Base-by-base conservation (phyloP, 35 echinoderm and acorn worm genomes). In the Heliocidaris erythrogramma region DNA sequence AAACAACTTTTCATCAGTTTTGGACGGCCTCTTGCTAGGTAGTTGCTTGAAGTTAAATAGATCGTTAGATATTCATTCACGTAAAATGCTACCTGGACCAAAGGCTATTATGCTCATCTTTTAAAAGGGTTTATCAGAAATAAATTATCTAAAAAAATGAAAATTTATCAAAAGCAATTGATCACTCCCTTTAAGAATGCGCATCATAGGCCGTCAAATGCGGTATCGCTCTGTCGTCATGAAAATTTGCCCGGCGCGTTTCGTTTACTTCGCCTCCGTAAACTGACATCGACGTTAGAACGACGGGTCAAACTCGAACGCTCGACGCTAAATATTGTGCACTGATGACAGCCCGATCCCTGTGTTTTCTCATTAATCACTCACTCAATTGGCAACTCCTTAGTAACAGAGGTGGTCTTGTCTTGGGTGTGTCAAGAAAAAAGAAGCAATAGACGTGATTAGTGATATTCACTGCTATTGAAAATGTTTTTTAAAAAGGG, bases 361-460 rank as follows among this genome's bases (percentile, higher is more conserved):
- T 78, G 65, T 78, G 65, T 78, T 78, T 78, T 78, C 65, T n/a
- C 65, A 78, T 78, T 78, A 78, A 78, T 78, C 65, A n/a, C 65
- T 78, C 65, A 27, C 65, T 78, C 65, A 78, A 78, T 78, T 78
- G 65, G 65, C 65, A 78, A 78, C 65, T 78, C 18, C 21, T 78
- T n/a, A 27, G 65, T 18, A 78, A 7, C 65, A 78, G 65, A 78
- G 65, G 65, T 78, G 65, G 65, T 78, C 65, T 24, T 78, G 65
- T 7, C 65, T 21, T 27, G 65, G 65, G 65, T 78, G 21, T 78
- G 27, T 78, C 65, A 78, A 78, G 18, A 78, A 78, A 78, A 78
- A 56, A 10, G 52, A 13, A 56, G 52, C 13, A 7, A 10, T 56
- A 56, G 52, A 56, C 1, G 52, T 13, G 52, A 56, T 11, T 56